phyloP scores from a whole-genome alignment of 2,888 invertebrate species.

The Dicyrtoma fusca region DNA sequence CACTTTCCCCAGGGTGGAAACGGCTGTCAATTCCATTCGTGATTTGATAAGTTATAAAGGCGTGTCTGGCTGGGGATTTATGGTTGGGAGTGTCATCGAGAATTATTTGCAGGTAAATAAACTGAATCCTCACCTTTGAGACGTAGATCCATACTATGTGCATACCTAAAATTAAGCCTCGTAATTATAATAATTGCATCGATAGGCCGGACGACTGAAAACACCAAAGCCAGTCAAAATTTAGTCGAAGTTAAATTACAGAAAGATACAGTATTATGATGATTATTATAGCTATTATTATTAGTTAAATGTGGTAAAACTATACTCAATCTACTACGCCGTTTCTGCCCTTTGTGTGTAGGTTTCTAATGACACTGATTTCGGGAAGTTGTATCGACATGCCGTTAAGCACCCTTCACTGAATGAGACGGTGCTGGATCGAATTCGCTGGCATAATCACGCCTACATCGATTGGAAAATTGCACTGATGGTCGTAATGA shows the following conservation, averaged over 20 bases:
- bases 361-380: constrained; percentile 68
- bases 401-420: constrained; percentile 64
- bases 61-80: constrained; percentile 74
- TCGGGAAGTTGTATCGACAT: constrained; percentile 65
- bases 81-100: constrained; percentile 75
- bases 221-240: too few species aligned
- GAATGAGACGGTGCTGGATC: constrained; percentile 62
- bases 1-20: constrained; percentile 83
- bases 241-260: too few species aligned
- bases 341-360: constrained; percentile 54
- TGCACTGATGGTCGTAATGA: constrained; percentile 73
- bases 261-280: too few species aligned
- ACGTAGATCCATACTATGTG: background rate
- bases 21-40: constrained; percentile 70
- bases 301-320: background rate
- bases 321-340: background rate
- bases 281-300: background rate
- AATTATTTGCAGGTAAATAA: constrained; percentile 64
- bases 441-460: constrained; percentile 70
- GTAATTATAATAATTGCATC: too few species aligned
- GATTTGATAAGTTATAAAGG: constrained; percentile 65
- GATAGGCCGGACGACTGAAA: too few species aligned
- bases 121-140: background rate
- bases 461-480: constrained; percentile 82
- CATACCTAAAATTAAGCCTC: background rate